Evolutionary conservation across 2,797 vertebrate species (phyloP), one percentile per base, ranked within the genome.

Genomic region (Phrynocephalus guinanensis): DNA sequence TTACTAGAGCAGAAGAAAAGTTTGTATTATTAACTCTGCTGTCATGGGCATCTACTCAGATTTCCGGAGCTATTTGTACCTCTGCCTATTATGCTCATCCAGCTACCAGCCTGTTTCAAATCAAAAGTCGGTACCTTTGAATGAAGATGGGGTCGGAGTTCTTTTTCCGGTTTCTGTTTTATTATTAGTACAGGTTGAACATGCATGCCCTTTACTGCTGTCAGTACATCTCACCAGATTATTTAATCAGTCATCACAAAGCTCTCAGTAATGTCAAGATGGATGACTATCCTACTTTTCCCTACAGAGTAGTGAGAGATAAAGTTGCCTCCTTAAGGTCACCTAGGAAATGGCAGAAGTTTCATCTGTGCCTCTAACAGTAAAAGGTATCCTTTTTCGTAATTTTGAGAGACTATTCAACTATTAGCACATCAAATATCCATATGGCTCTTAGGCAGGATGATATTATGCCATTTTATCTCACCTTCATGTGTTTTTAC

Each of bases 401-500:
- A 22, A 56, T 44, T 1, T 30, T 16, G n/a, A 85, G 44, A 85
- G 75, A 52, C 50, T 78, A 79, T 68, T 85, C 13, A 8, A 48
- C 28, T 67, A 50, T 85, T 6, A 83, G 22, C 0, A 3, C 48
- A 82, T 79, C 79, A 87, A 80, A 90, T 48, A 33, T 3, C 70
- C 70, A 78, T 52, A 75, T 91, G 82, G 85, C 84, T 79, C 82
- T 80, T 87, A 50, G 52, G 24, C 90, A 86, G 85, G 20, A 16
- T 38, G 33, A 80, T 24, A 20, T 76, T 75, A 85, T 86, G 86
- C 68, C 70, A 78, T 90, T 67, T 85, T 87, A 68, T 26, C 56
- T 15, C 85, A 83, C 76, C 33, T 88, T 82, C 88, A 85, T 91
- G 10, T 66, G 71, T 73, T 90, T 71, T 85, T 91, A 86, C 68